A percentile compares a stretch with the other conserved stretches of the same genome.
Evolutionary conservation across 2,888 invertebrate genomes (phyloP).

Genomic region (Anthoptus insignis): DNA sequence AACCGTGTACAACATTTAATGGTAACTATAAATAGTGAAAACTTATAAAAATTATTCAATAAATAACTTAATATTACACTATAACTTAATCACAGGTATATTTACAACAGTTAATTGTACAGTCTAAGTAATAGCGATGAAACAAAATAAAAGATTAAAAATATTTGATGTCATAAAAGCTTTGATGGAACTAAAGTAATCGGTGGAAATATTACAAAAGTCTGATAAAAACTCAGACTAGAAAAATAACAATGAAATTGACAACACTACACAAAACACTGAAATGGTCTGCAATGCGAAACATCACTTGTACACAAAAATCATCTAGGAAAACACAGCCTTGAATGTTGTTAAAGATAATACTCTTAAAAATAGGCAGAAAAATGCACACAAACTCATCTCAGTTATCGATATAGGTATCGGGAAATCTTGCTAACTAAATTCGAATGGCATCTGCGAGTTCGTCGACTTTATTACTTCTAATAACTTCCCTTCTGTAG

Average conservation of each 20-base stretch:
- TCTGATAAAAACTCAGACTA: conserved; percentile 28
- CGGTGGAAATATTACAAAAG: conserved; percentile 32
- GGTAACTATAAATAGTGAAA: conserved; percentile 63
- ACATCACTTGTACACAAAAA: conserved; percentile 32
- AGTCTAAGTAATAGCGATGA: conserved; percentile 19
- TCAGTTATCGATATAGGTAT: conserved; percentile 42
- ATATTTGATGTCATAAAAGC: conserved; percentile 21
- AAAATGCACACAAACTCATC: conserved; percentile 35
- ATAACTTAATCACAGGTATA: conserved; percentile 53
- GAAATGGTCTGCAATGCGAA: conserved; percentile 40
- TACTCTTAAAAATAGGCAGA: conserved; percentile 31
- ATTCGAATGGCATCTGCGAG: conserved; percentile 75
- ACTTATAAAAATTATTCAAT: conserved; percentile 66
- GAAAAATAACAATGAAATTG: conserved; percentile 27
- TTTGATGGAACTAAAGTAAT: conserved; percentile 23
- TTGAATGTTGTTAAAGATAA: conserved; percentile 31
- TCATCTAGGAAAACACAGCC: conserved; percentile 34
- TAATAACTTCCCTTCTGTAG: conserved; percentile 86
- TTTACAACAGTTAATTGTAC: conserved; percentile 67
- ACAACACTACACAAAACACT: conserved; percentile 39
- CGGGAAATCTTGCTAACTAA: conserved; percentile 57
- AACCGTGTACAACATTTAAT: conserved; percentile 55
- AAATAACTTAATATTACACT: conserved; percentile 63
- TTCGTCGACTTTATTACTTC: conserved; percentile 63
- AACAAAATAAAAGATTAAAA: conserved; percentile 25